phyloP scores from a whole-genome alignment of 2,797 vertebrate genomes.

The Syndactyla subalaris region DNA sequence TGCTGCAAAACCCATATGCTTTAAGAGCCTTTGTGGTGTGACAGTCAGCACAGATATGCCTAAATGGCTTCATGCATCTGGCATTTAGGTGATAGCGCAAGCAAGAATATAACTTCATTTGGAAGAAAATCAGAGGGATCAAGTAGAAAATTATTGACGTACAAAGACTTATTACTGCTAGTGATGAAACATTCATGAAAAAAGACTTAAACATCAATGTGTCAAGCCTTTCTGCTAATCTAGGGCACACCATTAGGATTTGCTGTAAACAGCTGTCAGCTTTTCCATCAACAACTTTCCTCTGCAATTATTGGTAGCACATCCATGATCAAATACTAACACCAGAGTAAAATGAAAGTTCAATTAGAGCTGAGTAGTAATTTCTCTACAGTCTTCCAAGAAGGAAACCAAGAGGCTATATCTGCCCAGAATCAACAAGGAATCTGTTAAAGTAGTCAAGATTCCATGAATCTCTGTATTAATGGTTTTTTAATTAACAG shows the following conservation, averaged over 20 bases:
- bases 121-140: slow-evolving; percentile 7
- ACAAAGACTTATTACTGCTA: slow-evolving; percentile 8
- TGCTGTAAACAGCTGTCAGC: slow-evolving; percentile 29
- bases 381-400: background rate
- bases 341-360: background rate
- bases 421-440: background rate
- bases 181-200: slow-evolving; percentile 44
- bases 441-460: background rate
- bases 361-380: background rate
- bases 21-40: background rate
- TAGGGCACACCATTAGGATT: slow-evolving; percentile 10
- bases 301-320: background rate
- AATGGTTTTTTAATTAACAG: background rate
- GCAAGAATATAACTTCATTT: slow-evolving; percentile 1
- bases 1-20: background rate
- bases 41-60: background rate
- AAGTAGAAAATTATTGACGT: background rate
- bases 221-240: slow-evolving; percentile 29
- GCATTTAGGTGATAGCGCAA: background rate
- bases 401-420: background rate
- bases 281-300: background rate
- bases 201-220: slow-evolving; percentile 2
- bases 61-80: background rate
- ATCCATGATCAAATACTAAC: background rate
- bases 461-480: background rate